These are phyloP conservation scores for Mayetiola destructor DNA, from an alignment of 2,888 invertebrate genomes.

Conservation along the genomic window DNA sequence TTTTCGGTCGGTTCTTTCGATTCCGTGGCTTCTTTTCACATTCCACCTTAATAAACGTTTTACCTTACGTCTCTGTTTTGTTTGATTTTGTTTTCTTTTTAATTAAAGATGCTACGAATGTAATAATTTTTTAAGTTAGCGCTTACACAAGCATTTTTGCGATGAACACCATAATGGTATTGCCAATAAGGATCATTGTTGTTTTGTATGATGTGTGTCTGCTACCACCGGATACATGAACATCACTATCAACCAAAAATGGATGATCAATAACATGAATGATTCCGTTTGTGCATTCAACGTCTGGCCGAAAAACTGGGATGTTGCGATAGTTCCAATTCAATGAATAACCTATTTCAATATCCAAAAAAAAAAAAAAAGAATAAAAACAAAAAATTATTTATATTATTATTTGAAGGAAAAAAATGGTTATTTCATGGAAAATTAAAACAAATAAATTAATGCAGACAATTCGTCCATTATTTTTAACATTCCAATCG, in stretches of 20 bases:
- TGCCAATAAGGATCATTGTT: conserved; percentile 24
- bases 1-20: too few species aligned
- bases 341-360: conserved; percentile 68
- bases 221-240: conserved; percentile 43
- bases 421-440: too few species aligned
- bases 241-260: conserved; percentile 68
- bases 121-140: too few species aligned
- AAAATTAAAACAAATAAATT: not conserved
- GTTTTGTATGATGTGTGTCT: not conserved
- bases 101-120: too few species aligned
- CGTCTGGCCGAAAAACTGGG: conserved; percentile 76
- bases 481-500: too few species aligned
- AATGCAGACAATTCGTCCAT: too few species aligned
- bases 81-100: too few species aligned
- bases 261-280: conserved; percentile 88
- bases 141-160: conserved; percentile 31
- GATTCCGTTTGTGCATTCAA: conserved; percentile 89
- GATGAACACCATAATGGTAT: conserved; percentile 33
- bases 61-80: too few species aligned
- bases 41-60: too few species aligned
- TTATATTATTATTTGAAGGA: too few species aligned
- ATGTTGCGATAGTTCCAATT: conserved; percentile 76
- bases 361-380: too few species aligned
- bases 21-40: too few species aligned
- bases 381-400: not conserved